These are phyloP conservation scores for Chrysomallon squamiferum DNA, from an alignment of 1,140 invertebrate species.

Conservation along the genomic window DNA sequence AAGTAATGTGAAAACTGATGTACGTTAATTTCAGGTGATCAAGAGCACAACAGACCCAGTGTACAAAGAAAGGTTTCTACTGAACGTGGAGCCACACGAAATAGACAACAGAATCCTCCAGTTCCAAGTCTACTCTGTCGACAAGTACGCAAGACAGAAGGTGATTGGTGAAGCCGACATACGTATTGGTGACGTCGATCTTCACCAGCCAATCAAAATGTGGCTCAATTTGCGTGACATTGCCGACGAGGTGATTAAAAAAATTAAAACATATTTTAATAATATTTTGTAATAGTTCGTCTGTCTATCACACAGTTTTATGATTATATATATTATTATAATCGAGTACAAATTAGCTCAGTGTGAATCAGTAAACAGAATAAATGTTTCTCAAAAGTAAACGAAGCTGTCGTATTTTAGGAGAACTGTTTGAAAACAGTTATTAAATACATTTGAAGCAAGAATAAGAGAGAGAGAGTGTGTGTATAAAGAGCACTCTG, in stretches of 20 bases:
- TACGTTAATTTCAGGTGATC: conserved; percentile 70
- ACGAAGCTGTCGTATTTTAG: too few species aligned
- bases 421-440: too few species aligned
- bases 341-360: too few species aligned
- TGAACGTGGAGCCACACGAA: conserved; percentile 70
- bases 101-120: conserved; percentile 62
- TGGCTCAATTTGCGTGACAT: conserved; percentile 73
- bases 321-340: too few species aligned
- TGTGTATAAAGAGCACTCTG: too few species aligned
- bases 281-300: background rate
- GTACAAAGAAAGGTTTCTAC: conserved; percentile 79
- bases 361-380: too few species aligned
- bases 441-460: too few species aligned
- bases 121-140: conserved; percentile 72
- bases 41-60: conserved; percentile 73
- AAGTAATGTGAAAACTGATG: too few species aligned
- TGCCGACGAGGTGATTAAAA: conserved; percentile 74
- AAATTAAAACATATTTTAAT: background rate
- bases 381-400: too few species aligned
- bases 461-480: too few species aligned
- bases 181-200: conserved; percentile 69
- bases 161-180: conserved; percentile 73
- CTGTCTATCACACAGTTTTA: too few species aligned
- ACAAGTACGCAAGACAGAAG: conserved; percentile 70
- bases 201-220: conserved; percentile 69